Base-by-base conservation (phyloP, 2,113 vertebrate species). In the Catagonus wagneri region DNA sequence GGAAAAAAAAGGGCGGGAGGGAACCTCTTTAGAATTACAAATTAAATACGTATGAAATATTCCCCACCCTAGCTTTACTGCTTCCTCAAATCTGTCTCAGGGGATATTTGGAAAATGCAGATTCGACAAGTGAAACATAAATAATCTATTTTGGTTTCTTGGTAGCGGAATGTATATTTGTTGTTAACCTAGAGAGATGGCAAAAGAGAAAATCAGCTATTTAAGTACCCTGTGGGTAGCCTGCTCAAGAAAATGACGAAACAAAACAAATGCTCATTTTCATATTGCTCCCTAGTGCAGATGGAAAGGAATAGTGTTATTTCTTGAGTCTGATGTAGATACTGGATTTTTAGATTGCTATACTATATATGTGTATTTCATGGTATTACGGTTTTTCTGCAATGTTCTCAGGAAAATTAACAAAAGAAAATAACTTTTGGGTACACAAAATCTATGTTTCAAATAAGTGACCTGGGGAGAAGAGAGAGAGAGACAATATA, bases 101-200 rank as follows among this genome's bases (percentile, higher is more conserved):
- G 66, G 87, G 88, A 92, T 97, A 96, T 88, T 96, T 92, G 34
- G 85, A 78, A 94, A 96, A 97, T 94, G 96, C 4, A 94, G 90
- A 96, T 94, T 92, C 96, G 92, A 97, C 81, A 96, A 96, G 87
- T 86, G 72, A 97, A 94, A 96, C 84, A 93, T 96, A 96, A 97
- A 96, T 97, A 95, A 96, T 84, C 88, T 94, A 72, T 96, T 97
- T 97, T 96, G 96, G 71, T 94, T 97, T 90, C 76, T 92, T 92
- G 23, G 92, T 97, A 78, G 72, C 81, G 88, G 90, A 95, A 95
- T 97, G 88, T 94, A 96, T 96, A 95, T 97, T 94, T 93, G 88
- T 92, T 93, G 86, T 96, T 96, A 97, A 96, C 66, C 72, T 96
- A 95, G 88, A 94, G 90, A 95, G 94, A 95, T 94, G 92, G 88